A percentile compares a stretch with the other conserved stretches of the same genome.
Conservation (phyloP, 2,888 invertebrate genomes). For the Zygaena filipendulae region DNA sequence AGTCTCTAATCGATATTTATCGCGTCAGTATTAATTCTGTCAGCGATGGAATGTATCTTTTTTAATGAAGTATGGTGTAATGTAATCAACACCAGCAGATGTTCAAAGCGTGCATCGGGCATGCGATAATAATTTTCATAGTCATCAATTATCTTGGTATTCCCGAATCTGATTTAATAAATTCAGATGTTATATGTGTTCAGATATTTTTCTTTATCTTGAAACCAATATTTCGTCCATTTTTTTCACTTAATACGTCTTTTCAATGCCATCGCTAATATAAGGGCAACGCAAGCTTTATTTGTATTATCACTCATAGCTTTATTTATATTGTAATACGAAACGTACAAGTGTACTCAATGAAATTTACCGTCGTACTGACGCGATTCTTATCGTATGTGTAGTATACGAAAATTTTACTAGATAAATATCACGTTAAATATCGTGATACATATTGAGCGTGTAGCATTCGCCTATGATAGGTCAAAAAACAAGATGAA, state of each 20-base stretch:
- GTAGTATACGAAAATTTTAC: constrained; percentile 1
- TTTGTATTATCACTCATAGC: too few species aligned
- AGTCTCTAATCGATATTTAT: constrained; percentile 5
- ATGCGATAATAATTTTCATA: constrained; percentile 12
- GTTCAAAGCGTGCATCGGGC: constrained; percentile 7
- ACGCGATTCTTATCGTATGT: too few species aligned
- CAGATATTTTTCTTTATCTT: constrained; percentile 7
- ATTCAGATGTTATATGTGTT: constrained; percentile 9
- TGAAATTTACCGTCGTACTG: too few species aligned
- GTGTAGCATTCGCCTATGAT: too few species aligned
- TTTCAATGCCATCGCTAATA: too few species aligned
- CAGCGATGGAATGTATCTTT: constrained; percentile 4
- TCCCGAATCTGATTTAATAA: constrained; percentile 7
- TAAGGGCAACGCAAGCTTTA: too few species aligned
- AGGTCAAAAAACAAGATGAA: too few species aligned
- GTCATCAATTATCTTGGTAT: constrained; percentile 9
- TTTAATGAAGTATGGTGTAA: not conserved
- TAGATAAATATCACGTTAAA: constrained; percentile 2
- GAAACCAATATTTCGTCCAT: constrained; percentile 2
- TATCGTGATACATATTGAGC: constrained; percentile 1
- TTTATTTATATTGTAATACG: too few species aligned
- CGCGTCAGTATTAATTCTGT: constrained; percentile 4
- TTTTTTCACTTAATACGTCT: too few species aligned
- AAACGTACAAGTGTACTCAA: too few species aligned
- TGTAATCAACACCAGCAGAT: constrained; percentile 3